Evolutionary conservation across 2,888 invertebrate genomes (phyloP).

Genomic region (Pollenia amentaria): DNA sequence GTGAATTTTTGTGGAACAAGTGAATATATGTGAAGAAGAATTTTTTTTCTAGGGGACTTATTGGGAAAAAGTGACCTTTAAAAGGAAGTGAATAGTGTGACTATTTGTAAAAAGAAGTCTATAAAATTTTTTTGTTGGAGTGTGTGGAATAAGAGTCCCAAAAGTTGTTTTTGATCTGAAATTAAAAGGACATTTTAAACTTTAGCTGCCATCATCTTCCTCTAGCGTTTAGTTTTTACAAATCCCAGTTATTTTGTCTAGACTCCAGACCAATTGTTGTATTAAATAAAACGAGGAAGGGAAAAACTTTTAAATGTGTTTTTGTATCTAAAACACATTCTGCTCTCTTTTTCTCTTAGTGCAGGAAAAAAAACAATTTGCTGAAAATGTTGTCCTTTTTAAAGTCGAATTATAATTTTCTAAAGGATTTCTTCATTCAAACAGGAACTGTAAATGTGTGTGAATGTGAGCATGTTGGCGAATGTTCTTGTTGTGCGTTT

Average conservation of each 20-base stretch:
- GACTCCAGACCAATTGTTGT: conserved; percentile 62
- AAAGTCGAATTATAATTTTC: conserved; percentile 28
- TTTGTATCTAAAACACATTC: conserved; percentile 22
- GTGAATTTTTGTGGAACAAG: too few species aligned
- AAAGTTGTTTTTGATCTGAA: conserved; percentile 53
- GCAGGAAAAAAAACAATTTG: conserved; percentile 5
- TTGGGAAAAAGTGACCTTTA: too few species aligned
- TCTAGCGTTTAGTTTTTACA: not conserved
- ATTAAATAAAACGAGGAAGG: not conserved
- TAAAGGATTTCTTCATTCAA: conserved; percentile 25
- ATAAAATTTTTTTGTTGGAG: too few species aligned
- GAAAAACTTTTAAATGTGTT: conserved; percentile 51
- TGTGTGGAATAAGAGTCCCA: not conserved
- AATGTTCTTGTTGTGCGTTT: conserved; percentile 15
- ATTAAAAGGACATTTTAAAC: conserved; percentile 55
- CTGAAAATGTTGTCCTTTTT: conserved; percentile 54
- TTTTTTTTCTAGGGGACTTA: too few species aligned
- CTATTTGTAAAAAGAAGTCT: too few species aligned
- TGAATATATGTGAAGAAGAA: too few species aligned
- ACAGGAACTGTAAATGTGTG: not conserved
- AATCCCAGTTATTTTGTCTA: conserved; percentile 25
- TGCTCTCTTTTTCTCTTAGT: not conserved
- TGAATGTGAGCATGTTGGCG: not conserved
- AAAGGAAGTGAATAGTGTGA: too few species aligned
- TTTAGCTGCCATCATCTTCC: conserved; percentile 43